Evolutionary conservation across 2,113 vertebrate genomes (phyloP).

Genomic region (Panurus biarmicus): DNA sequence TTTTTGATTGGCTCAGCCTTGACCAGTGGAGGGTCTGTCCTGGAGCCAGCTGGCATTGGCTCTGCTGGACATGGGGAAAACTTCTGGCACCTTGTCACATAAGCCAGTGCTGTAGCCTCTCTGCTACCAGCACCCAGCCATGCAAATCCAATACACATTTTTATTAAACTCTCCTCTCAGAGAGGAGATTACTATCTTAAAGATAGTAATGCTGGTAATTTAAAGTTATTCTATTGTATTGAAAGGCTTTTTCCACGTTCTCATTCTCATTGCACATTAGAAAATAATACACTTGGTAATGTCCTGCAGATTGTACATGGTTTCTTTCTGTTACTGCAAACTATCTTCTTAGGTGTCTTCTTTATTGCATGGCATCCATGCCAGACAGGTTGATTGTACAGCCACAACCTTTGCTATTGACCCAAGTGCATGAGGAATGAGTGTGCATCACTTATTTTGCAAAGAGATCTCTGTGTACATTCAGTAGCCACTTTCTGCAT

Average conservation of each 20-base stretch:
- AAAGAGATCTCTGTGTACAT: background rate
- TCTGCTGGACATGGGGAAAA: background rate
- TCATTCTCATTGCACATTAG: background rate
- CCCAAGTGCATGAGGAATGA: background rate
- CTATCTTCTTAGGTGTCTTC: background rate
- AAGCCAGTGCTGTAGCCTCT: background rate
- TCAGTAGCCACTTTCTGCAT: background rate
- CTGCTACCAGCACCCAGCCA: too few relatives aligned
- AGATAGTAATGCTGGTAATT: background rate
- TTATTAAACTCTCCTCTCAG: background rate
- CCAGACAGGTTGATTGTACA: background rate
- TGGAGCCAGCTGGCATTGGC: background rate
- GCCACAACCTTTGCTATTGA: background rate
- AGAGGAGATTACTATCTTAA: background rate
- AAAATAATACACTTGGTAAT: background rate
- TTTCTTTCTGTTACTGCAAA: background rate
- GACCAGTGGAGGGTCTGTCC: too few relatives aligned
- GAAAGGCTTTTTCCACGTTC: background rate
- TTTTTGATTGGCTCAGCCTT: background rate
- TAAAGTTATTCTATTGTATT: background rate
- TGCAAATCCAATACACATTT: accelerated
- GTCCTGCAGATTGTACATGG: background rate
- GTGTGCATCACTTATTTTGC: background rate
- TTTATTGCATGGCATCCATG: background rate
- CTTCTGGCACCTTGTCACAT: background rate